phyloP scores from a whole-genome alignment of 2,113 vertebrate species.

The Bucco capensis region DNA sequence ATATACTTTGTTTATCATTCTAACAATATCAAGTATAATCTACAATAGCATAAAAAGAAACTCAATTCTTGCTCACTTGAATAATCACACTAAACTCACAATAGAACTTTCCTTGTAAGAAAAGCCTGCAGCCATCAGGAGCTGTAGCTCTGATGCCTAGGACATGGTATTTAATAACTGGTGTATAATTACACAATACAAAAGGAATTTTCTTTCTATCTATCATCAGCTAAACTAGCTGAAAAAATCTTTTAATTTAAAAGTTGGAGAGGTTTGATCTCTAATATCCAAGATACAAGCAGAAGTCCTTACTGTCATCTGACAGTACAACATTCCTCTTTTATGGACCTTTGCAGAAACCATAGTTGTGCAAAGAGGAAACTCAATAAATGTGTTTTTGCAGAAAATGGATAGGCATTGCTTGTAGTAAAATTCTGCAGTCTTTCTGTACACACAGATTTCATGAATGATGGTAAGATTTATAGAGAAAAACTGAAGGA shows the following conservation, averaged over 20 bases:
- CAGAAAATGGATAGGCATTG: not conserved
- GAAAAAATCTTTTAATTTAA: not conserved
- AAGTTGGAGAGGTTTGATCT: not conserved
- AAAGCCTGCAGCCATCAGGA: not conserved
- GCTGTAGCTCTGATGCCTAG: not conserved
- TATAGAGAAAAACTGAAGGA: slow-evolving; percentile 35
- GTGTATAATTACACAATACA: not conserved
- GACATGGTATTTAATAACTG: not conserved
- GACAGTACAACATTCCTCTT: not conserved
- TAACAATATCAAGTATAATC: not conserved
- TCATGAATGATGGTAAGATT: slow-evolving; percentile 31
- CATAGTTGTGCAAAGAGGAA: not conserved
- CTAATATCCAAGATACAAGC: not conserved
- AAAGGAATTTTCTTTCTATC: not conserved
- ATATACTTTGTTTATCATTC: not conserved
- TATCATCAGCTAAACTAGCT: not conserved
- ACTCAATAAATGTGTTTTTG: not conserved
- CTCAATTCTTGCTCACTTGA: not conserved
- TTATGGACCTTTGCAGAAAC: not conserved
- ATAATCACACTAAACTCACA: not conserved
- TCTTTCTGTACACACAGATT: not conserved
- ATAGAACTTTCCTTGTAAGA: not conserved
- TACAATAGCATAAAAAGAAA: not conserved
- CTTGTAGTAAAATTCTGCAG: not conserved
- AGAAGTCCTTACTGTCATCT: not conserved